Percentiles rank a stretch among this genome's conserved stretches.
Evolutionary conservation across 1,140 invertebrate genomes (phyloP).

Genomic region (Polyergus mexicanus): DNA sequence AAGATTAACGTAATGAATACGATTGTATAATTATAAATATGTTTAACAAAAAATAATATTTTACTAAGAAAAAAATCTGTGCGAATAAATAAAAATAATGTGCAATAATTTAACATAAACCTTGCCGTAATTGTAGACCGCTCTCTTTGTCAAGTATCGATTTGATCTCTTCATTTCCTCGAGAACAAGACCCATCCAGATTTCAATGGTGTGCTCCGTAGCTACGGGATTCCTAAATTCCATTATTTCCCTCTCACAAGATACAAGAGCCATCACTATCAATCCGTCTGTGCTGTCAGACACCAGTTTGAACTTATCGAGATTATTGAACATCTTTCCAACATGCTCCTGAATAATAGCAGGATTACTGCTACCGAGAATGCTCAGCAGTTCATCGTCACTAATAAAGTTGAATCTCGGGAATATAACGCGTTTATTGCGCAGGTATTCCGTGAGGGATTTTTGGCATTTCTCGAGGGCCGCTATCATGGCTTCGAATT

Average conservation of each 20-base stretch:
- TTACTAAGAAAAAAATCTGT: background rate
- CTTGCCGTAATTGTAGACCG: conserved; percentile 94
- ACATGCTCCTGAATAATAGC: conserved; percentile 95
- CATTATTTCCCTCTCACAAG: conserved; percentile 95
- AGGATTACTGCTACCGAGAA: conserved; percentile 94
- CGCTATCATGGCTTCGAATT: conserved; percentile 91
- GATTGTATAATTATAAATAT: background rate
- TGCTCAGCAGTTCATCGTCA: conserved; percentile 95
- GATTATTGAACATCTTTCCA: conserved; percentile 98
- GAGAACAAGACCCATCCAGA: conserved; percentile 95
- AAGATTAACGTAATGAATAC: background rate
- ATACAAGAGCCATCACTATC: conserved; percentile 93
- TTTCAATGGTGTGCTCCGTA: conserved; percentile 91
- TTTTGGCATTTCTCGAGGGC: conserved; percentile 96
- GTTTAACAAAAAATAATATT: background rate
- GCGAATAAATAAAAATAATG: background rate
- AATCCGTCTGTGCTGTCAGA: conserved; percentile 88
- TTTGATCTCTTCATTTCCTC: conserved; percentile 94
- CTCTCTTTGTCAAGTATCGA: conserved; percentile 94
- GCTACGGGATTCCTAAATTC: conserved; percentile 90
- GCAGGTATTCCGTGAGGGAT: conserved; percentile 95
- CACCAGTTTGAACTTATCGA: conserved; percentile 90
- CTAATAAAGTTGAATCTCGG: conserved; percentile 97
- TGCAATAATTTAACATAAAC: conserved; percentile 66
- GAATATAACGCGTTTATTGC: conserved; percentile 94